A percentile compares a stretch with the other conserved stretches of the same genome.
Evolutionary conservation across 2,797 vertebrate genomes (phyloP).

Genomic region (Geotrypetes seraphini): DNA sequence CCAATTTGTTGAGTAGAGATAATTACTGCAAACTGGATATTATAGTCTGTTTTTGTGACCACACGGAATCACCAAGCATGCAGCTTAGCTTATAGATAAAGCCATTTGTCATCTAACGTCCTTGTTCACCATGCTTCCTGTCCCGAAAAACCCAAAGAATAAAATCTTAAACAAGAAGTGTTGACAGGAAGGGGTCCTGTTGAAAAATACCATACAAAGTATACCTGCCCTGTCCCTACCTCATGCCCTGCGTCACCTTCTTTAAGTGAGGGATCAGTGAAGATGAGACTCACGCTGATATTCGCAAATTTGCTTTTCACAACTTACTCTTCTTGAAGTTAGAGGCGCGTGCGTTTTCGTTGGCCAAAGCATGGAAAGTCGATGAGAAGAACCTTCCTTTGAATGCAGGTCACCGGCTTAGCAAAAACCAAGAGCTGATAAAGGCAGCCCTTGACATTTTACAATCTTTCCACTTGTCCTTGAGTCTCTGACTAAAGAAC

Average conservation of each 20-base stretch:
- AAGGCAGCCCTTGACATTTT: background rate
- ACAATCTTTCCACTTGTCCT: slow-evolving; percentile 12
- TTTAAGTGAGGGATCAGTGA: too few species aligned
- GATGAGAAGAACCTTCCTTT: slow-evolving; percentile 23
- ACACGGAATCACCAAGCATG: slow-evolving; percentile 12
- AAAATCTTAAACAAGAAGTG: slow-evolving; percentile 44
- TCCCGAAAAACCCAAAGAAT: slow-evolving; percentile 60
- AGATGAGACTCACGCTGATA: too few species aligned
- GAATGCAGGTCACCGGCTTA: slow-evolving; percentile 24
- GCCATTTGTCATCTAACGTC: slow-evolving; percentile 20
- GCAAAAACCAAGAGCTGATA: background rate
- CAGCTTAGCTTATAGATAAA: slow-evolving; percentile 12
- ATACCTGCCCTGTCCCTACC: background rate
- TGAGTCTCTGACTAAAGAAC: accelerated
- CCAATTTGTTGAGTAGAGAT: too few species aligned
- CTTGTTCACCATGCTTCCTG: slow-evolving; percentile 42
- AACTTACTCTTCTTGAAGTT: background rate
- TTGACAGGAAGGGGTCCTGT: slow-evolving; percentile 35
- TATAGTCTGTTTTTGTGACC: too few species aligned
- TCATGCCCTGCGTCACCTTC: too few species aligned
- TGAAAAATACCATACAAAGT: background rate
- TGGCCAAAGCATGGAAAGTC: slow-evolving; percentile 40
- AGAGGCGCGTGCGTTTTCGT: slow-evolving; percentile 3
- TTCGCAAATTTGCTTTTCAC: too few species aligned
- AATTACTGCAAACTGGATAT: too few species aligned